These are phyloP conservation scores for Clarias gariepinus DNA, from an alignment of 2,113 vertebrate genomes.

Conservation along the genomic window DNA sequence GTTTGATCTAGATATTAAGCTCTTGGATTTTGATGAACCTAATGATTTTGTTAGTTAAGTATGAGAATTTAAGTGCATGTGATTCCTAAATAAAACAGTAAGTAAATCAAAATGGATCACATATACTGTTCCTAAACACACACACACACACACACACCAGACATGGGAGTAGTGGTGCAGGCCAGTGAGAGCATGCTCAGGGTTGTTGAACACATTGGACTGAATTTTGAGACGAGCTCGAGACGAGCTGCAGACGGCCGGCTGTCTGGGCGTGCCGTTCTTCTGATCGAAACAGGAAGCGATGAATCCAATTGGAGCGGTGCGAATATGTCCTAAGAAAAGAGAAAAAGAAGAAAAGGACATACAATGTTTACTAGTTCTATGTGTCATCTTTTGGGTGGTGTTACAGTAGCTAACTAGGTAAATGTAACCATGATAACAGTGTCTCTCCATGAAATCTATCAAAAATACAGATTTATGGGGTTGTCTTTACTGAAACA, in stretches of 20 bases:
- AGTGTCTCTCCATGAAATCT: neutral
- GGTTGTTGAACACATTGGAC: slow-evolving; percentile 83
- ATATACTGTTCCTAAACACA: neutral
- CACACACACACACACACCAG: slow-evolving; percentile 69
- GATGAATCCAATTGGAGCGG: slow-evolving; percentile 81
- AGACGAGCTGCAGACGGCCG: slow-evolving; percentile 78
- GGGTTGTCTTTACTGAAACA: neutral
- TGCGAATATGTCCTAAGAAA: slow-evolving; percentile 77
- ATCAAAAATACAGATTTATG: neutral
- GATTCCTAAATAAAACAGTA: too few relatives aligned
- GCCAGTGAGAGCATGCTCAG: slow-evolving; percentile 80
- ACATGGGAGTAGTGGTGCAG: slow-evolving; percentile 86
- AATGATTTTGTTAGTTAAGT: too few relatives aligned
- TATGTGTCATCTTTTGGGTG: neutral
- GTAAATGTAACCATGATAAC: neutral
- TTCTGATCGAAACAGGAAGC: slow-evolving; percentile 83
- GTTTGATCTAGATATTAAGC: too few relatives aligned
- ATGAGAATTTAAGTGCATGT: too few relatives aligned
- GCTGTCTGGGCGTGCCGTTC: slow-evolving; percentile 86
- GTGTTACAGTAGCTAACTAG: neutral
- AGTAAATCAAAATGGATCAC: too few relatives aligned
- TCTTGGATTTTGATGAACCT: too few relatives aligned
- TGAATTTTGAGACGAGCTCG: slow-evolving; percentile 77
- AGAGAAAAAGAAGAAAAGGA: neutral
- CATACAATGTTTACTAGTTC: neutral